Conservation (phyloP, 2,113 vertebrate species). For the Dasyornis broadbenti region DNA sequence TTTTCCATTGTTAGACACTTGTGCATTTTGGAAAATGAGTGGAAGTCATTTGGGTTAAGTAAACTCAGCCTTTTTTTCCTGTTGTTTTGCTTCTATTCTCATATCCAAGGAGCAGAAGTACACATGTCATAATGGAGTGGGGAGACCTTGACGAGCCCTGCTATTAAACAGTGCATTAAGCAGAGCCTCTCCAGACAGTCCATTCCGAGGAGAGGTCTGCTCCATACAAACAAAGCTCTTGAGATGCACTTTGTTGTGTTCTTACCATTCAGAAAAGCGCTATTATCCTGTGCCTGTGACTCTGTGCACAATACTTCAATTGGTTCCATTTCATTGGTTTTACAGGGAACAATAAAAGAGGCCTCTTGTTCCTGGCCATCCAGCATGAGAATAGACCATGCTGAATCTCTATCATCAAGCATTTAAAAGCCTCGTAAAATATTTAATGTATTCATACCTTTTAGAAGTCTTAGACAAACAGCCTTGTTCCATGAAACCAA, state of each 20-base stretch:
- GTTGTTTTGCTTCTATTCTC: conserved; percentile 26
- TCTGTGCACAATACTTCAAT: conserved; percentile 47
- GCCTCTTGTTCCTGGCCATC: conserved; percentile 45
- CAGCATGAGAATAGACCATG: background rate
- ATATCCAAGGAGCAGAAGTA: background rate
- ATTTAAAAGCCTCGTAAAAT: background rate
- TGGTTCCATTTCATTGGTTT: conserved; percentile 55
- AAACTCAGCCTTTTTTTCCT: background rate
- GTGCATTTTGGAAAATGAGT: background rate
- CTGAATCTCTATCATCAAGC: background rate
- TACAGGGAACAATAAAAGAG: conserved; percentile 14
- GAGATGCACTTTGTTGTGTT: conserved; percentile 61
- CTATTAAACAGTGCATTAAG: conserved; percentile 67
- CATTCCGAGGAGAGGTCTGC: conserved; percentile 38
- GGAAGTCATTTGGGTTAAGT: conserved; percentile 5
- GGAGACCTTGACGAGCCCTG: conserved; percentile 23
- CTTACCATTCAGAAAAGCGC: conserved; percentile 25
- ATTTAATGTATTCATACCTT: background rate
- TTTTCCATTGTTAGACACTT: background rate
- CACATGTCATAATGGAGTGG: conserved; percentile 21
- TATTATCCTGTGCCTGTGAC: conserved; percentile 44
- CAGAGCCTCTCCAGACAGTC: conserved; percentile 49
- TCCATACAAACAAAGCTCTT: conserved; percentile 61
- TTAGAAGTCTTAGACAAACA: background rate
- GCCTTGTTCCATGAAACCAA: background rate